A percentile compares a stretch with the other conserved stretches of the same genome.
phyloP scores from a whole-genome alignment of 1,140 invertebrate species.

The Cepaea nemoralis region DNA sequence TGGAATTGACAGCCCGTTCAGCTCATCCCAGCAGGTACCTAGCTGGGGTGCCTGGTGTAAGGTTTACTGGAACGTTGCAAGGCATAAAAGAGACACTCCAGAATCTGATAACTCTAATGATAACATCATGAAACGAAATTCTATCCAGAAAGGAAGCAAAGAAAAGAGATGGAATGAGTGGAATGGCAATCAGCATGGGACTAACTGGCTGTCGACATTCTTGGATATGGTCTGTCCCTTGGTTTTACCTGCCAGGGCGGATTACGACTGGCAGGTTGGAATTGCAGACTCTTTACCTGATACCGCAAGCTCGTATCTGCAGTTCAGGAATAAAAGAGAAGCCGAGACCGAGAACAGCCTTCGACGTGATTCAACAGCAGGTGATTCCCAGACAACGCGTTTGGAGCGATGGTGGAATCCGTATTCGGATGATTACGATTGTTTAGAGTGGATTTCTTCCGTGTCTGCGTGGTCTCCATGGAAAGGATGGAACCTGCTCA shows the following conservation, averaged over 20 bases:
- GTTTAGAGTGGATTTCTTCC: neutral
- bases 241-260: neutral
- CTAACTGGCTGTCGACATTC: neutral
- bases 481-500: constrained; percentile 16
- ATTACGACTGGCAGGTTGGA: neutral
- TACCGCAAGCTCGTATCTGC: neutral
- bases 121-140: neutral
- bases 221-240: neutral
- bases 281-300: neutral
- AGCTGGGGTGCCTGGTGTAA: neutral
- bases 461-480: constrained; percentile 10
- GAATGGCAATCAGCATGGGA: neutral
- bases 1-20: neutral
- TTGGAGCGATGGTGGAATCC: neutral
- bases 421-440: neutral
- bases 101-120: neutral
- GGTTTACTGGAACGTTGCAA: neutral
- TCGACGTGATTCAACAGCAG: neutral
- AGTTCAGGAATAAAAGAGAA: constrained; percentile 7
- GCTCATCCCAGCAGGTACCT: neutral
- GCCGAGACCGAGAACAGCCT: neutral
- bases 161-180: constrained; percentile 14
- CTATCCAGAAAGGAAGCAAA: neutral
- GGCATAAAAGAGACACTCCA: neutral
- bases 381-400: neutral